A percentile compares a stretch with the other conserved stretches of the same genome.
Conservation (phyloP, 2,797 vertebrate species). For the Periophthalmus magnuspinnatus region DNA sequence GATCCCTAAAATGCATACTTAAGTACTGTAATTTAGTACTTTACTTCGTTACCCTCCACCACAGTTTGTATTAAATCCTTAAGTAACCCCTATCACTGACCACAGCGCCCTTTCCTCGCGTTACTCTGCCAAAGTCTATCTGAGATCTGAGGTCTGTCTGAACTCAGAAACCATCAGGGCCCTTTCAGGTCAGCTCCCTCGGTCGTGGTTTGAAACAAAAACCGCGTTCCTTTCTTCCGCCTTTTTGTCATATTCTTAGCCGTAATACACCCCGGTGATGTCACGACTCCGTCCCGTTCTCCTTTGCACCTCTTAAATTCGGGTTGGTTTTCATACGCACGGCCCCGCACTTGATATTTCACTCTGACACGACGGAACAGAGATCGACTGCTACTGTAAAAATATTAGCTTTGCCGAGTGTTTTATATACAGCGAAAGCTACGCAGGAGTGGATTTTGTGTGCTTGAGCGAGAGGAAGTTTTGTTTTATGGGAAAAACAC, state of each 20-base stretch:
- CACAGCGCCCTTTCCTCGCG: background rate
- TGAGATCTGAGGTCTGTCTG: slow-evolving; percentile 11
- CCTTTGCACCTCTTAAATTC: background rate
- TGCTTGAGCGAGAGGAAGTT: slow-evolving; percentile 27
- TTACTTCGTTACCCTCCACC: too few relatives aligned
- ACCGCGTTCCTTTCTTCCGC: background rate
- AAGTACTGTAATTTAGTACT: too few relatives aligned
- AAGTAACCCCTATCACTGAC: slow-evolving; percentile 7
- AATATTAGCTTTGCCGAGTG: slow-evolving; percentile 17
- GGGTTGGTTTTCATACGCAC: background rate
- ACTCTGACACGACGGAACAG: slow-evolving; percentile 9
- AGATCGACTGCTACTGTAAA: slow-evolving; percentile 22
- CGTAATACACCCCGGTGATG: background rate
- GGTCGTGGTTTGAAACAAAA: background rate
- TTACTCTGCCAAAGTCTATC: slow-evolving; percentile 1
- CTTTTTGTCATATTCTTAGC: background rate
- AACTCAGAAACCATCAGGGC: background rate
- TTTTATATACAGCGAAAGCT: slow-evolving; percentile 48
- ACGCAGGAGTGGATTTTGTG: slow-evolving; percentile 36
- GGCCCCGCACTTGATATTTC: slow-evolving; percentile 22
- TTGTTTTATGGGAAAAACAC: slow-evolving; percentile 27
- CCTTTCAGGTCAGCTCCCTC: slow-evolving; percentile 8
- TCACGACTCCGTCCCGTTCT: background rate
- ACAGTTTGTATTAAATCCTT: slow-evolving; percentile 5
- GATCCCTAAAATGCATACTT: too few relatives aligned